These are phyloP conservation scores for Meriones unguiculatus DNA, from an alignment of 2,113 vertebrate genomes.

Conservation along the genomic window DNA sequence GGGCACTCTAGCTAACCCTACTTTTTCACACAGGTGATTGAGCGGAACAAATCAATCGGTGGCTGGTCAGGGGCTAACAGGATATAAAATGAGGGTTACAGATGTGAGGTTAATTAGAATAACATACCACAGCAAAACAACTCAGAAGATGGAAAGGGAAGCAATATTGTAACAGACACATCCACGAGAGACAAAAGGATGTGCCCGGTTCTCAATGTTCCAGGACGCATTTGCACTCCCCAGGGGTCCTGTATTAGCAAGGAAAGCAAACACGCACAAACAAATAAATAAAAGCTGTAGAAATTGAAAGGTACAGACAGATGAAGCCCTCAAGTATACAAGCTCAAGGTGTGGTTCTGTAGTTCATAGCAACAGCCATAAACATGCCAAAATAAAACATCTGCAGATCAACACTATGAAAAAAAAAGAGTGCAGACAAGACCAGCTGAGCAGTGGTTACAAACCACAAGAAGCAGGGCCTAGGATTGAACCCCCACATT, in stretches of 20 bases:
- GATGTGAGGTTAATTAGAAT: conserved; percentile 73
- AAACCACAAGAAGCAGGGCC: neutral
- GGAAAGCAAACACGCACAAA: neutral
- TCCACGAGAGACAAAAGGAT: conserved; percentile 40
- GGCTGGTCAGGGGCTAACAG: conserved; percentile 83
- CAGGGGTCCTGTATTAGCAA: neutral
- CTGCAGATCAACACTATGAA: neutral
- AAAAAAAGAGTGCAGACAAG: accelerated
- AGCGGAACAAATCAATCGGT: conserved; percentile 82
- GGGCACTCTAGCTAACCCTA: neutral
- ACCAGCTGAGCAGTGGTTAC: accelerated
- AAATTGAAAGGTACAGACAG: neutral
- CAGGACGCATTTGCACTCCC: conserved; percentile 45
- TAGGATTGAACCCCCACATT: neutral
- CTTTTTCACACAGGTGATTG: conserved; percentile 75
- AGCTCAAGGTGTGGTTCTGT: too few species aligned
- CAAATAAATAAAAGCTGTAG: neutral
- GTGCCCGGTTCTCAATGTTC: conserved; percentile 16
- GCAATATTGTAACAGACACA: conserved; percentile 55
- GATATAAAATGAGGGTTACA: conserved; percentile 75
- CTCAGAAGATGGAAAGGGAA: conserved; percentile 66
- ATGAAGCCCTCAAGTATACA: neutral
- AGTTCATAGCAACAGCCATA: neutral
- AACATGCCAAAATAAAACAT: neutral
- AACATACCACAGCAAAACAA: conserved; percentile 69